phyloP scores from a whole-genome alignment of 2,113 vertebrate species.

The Salvator merianae region DNA sequence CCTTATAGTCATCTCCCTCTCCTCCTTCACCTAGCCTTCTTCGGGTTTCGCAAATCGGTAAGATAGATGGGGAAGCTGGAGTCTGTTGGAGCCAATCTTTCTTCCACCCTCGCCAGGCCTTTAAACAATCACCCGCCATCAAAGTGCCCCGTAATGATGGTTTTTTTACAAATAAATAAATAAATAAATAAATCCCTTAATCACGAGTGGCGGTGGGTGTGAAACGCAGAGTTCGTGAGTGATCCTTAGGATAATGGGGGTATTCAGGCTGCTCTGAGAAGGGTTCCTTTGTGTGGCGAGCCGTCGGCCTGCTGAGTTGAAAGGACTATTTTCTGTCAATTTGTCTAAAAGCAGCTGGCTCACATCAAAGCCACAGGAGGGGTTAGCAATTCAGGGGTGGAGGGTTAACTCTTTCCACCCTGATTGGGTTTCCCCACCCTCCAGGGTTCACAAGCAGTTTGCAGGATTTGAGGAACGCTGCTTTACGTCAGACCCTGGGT shows the following conservation, averaged over 20 bases:
- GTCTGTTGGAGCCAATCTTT: constrained; percentile 69
- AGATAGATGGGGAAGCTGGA: constrained; percentile 64
- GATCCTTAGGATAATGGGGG: constrained; percentile 76
- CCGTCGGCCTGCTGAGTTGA: constrained; percentile 76
- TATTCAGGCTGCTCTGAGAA: constrained; percentile 75
- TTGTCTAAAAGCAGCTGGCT: constrained; percentile 82
- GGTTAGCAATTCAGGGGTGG: constrained; percentile 68
- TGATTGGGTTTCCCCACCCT: not conserved
- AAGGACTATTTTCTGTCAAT: constrained; percentile 82
- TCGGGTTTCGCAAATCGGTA: constrained; percentile 72
- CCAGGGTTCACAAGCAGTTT: constrained; percentile 2
- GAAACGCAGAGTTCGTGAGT: constrained; percentile 75
- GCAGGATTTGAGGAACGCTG: not conserved
- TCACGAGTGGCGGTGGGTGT: constrained; percentile 81
- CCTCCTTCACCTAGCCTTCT: not conserved
- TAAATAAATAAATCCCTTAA: constrained; percentile 59
- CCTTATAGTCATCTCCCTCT: constrained; percentile 45
- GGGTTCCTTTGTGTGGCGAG: constrained; percentile 74
- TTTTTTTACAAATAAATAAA: too few relatives aligned
- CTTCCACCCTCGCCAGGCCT: constrained; percentile 75
- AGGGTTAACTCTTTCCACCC: constrained; percentile 70
- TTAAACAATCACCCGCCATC: constrained; percentile 77
- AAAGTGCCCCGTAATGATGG: constrained; percentile 74
- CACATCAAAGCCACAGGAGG: constrained; percentile 80
- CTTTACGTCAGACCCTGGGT: not conserved